Conservation (phyloP, 1,140 invertebrate genomes). For the Maconellicoccus hirsutus region DNA sequence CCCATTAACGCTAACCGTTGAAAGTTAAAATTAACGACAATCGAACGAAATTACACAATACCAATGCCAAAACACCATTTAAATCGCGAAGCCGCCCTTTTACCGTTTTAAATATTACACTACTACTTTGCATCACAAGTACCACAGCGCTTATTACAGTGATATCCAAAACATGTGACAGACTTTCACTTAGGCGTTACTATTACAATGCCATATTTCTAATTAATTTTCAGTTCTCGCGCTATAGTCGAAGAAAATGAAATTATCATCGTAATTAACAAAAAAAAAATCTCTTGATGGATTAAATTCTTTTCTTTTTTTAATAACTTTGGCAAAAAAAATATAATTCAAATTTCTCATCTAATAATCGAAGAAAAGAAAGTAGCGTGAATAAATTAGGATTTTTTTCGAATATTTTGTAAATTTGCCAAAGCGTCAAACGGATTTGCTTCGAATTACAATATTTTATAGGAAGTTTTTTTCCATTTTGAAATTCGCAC, state of each 20-base stretch:
- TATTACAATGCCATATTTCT: too few relatives aligned
- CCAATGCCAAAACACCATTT: background rate
- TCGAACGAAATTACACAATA: background rate
- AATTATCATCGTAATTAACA: too few relatives aligned
- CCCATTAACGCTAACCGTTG: background rate
- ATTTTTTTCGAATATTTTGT: background rate
- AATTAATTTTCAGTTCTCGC: too few relatives aligned
- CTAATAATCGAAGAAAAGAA: background rate
- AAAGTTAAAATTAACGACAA: conserved; percentile 9
- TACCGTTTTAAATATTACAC: background rate
- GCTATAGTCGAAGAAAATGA: too few relatives aligned
- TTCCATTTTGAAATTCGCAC: too few relatives aligned
- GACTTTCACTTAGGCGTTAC: too few relatives aligned
- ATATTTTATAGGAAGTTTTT: too few relatives aligned
- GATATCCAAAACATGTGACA: background rate
- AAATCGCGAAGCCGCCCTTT: background rate
- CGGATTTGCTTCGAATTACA: too few relatives aligned
- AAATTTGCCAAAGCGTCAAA: too few relatives aligned
- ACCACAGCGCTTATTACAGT: background rate
- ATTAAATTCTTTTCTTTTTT: too few relatives aligned
- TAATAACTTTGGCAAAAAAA: background rate
- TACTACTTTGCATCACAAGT: background rate
- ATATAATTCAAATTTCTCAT: background rate
- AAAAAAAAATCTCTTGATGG: too few relatives aligned
- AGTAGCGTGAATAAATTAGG: background rate